A percentile compares a stretch with the other conserved stretches of the same genome.
phyloP scores from a whole-genome alignment of 2,888 invertebrate species.

The Drosophila vallismaia region DNA sequence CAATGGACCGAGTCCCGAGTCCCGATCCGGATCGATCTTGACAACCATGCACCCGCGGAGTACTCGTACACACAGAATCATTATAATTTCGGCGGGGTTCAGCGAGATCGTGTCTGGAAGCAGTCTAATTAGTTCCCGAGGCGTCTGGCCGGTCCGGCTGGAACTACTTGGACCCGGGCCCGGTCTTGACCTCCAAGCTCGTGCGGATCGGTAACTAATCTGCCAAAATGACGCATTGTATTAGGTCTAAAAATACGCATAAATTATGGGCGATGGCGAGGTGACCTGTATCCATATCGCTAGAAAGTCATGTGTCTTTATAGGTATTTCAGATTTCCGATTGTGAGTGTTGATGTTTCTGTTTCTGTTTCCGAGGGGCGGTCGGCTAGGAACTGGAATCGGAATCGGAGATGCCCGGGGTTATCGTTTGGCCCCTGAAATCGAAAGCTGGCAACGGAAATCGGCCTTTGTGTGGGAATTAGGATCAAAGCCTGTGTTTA shows the following conservation, averaged over 20 bases:
- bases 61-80: neutral
- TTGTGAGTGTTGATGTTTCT: neutral
- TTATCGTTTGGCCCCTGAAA: slow-evolving; percentile 17
- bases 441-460: slow-evolving; percentile 19
- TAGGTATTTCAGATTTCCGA: neutral
- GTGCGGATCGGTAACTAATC: slow-evolving; percentile 19
- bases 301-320: neutral
- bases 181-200: slow-evolving; percentile 6
- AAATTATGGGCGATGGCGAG: slow-evolving; percentile 17
- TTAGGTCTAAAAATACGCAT: slow-evolving; percentile 10
- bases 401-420: slow-evolving; percentile 1
- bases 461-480: slow-evolving; percentile 2
- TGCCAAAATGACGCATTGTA: slow-evolving; percentile 26
- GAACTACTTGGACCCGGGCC: slow-evolving; percentile 27
- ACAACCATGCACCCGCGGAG: slow-evolving; percentile 7
- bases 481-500: neutral
- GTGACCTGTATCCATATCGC: slow-evolving; percentile 20
- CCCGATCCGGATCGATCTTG: slow-evolving; percentile 33
- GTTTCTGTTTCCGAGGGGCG: slow-evolving; percentile 10
- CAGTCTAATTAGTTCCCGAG: slow-evolving; percentile 45
- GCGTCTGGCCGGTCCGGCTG: slow-evolving; percentile 5
- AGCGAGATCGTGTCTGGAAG: slow-evolving; percentile 37
- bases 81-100: neutral
- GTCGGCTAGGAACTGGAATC: neutral
- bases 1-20: neutral